A percentile compares a stretch with the other conserved stretches of the same genome.
These are phyloP conservation scores for Heterochromis multidens DNA, from an alignment of 2,113 vertebrate genomes.

Conservation along the genomic window DNA sequence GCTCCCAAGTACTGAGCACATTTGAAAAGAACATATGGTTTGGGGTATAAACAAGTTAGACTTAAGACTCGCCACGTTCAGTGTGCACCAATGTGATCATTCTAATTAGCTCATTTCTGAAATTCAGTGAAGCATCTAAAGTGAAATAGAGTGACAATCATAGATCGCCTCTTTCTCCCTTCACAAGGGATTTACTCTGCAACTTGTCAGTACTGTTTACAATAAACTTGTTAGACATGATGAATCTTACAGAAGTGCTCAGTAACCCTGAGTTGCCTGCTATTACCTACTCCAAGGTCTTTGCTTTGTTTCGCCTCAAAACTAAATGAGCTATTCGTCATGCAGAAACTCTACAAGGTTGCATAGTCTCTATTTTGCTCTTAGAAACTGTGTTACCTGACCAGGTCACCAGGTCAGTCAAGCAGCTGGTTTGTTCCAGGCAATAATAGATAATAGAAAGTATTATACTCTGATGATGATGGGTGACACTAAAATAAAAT, in stretches of 20 bases:
- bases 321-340: background rate
- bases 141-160: slow-evolving; percentile 1
- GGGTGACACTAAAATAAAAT: background rate
- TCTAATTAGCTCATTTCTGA: slow-evolving; percentile 9
- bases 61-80: background rate
- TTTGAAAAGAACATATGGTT: background rate
- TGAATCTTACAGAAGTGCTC: background rate
- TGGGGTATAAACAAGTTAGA: background rate
- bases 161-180: background rate
- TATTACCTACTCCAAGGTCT: background rate
- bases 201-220: background rate
- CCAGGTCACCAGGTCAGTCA: background rate
- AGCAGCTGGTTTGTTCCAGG: background rate
- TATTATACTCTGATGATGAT: background rate
- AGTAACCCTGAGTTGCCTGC: background rate
- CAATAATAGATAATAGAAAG: background rate
- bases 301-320: background rate
- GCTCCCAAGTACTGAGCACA: background rate
- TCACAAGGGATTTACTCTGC: background rate
- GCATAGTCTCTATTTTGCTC: background rate
- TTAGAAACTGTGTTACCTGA: background rate
- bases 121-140: slow-evolving; percentile 11
- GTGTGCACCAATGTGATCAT: background rate
- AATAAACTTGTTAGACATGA: background rate
- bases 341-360: background rate